Conservation (phyloP, 2,113 vertebrate genomes). For the Toxotes jaculatrix region DNA sequence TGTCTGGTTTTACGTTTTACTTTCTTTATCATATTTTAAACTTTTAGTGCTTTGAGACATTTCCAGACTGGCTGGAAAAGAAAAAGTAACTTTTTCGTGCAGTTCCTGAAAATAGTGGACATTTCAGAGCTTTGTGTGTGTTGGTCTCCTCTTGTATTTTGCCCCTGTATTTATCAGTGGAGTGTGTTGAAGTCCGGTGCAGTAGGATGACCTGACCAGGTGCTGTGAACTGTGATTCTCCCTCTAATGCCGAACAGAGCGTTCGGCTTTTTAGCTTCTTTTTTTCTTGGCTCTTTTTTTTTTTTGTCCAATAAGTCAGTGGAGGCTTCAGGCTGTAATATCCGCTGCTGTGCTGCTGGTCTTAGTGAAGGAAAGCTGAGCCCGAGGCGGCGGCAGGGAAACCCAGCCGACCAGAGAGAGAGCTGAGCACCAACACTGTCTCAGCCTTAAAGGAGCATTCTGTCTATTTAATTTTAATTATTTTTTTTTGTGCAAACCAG, state of each 20-base stretch:
- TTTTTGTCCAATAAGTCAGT: slow-evolving; percentile 36
- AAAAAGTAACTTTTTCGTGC: too few relatives aligned
- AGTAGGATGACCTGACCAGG: slow-evolving; percentile 12
- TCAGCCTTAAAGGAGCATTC: not conserved
- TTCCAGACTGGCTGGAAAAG: not conserved
- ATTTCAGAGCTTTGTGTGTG: not conserved
- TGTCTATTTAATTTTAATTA: not conserved
- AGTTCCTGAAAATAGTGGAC: not conserved
- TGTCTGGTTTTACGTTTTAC: not conserved
- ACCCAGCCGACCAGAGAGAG: slow-evolving; percentile 19
- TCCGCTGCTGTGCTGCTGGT: slow-evolving; percentile 76
- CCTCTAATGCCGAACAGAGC: not conserved
- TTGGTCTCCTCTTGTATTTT: not conserved
- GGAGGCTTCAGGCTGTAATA: slow-evolving; percentile 73
- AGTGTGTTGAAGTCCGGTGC: not conserved
- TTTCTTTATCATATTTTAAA: too few relatives aligned
- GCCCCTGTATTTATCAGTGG: not conserved
- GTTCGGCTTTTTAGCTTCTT: slow-evolving; percentile 5
- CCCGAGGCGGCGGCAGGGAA: slow-evolving; percentile 58
- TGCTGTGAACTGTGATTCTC: slow-evolving; percentile 22
- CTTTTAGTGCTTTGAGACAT: not conserved
- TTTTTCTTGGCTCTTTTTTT: not conserved
- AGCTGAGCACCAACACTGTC: not conserved
- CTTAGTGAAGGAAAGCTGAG: slow-evolving; percentile 70
- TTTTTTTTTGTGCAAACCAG: not conserved